Conservation (phyloP, 1,140 invertebrate species). For the Vanessa atalanta region DNA sequence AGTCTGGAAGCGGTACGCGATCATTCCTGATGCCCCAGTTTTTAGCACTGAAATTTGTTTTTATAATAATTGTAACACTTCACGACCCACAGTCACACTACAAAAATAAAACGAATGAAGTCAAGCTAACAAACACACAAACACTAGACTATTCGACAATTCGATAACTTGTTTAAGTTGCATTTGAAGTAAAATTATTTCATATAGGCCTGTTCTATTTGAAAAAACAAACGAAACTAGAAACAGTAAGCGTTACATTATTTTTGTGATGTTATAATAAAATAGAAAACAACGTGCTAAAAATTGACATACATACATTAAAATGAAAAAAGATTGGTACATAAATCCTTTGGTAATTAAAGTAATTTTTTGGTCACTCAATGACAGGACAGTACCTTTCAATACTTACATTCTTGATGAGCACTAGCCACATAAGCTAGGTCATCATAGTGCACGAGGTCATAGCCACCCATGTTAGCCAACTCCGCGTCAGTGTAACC, state of each 20-base stretch:
- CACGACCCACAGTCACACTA: background rate
- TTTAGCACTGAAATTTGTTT: constrained; percentile 92
- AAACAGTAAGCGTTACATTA: too few relatives aligned
- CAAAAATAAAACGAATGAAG: background rate
- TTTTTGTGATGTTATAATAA: too few relatives aligned
- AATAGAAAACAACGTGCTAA: too few relatives aligned
- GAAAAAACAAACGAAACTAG: too few relatives aligned
- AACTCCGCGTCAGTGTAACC: constrained; percentile 96
- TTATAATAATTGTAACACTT: background rate
- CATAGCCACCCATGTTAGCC: constrained; percentile 96
- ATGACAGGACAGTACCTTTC: constrained; percentile 8
- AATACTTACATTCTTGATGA: constrained; percentile 97
- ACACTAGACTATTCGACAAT: too few relatives aligned
- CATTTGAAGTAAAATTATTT: too few relatives aligned
- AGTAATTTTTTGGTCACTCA: background rate
- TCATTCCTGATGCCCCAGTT: constrained; percentile 98
- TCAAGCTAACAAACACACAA: background rate
- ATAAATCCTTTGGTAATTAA: too few relatives aligned
- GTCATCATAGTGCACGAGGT: constrained; percentile 98
- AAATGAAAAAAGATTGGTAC: too few relatives aligned
- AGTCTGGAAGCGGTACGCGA: constrained; percentile 97
- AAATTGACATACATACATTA: too few relatives aligned
- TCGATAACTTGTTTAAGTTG: too few relatives aligned
- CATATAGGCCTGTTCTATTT: too few relatives aligned
- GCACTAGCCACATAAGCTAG: constrained; percentile 98